A percentile compares a stretch with the other conserved stretches of the same genome.
Conservation (phyloP, 2,888 invertebrate genomes). For the Drosophila lutescens region DNA sequence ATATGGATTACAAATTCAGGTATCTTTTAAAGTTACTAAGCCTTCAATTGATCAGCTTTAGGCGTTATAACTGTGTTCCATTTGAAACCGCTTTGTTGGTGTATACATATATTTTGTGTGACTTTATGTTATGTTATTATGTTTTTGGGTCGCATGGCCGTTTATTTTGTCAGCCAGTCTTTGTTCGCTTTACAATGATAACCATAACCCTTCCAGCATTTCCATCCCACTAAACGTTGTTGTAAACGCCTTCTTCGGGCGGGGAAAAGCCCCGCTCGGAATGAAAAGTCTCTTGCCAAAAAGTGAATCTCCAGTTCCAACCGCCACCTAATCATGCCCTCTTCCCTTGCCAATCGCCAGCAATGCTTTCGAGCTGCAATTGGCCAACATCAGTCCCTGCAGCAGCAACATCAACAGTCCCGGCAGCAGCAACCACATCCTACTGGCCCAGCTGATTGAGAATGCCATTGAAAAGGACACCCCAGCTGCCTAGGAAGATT, state of each 20-base stretch:
- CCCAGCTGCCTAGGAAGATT: constrained; percentile 20
- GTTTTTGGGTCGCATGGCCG: constrained; percentile 7
- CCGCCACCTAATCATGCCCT: constrained; percentile 17
- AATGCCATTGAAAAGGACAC: constrained; percentile 37
- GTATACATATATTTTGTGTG: constrained; percentile 11
- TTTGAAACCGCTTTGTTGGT: constrained; percentile 22
- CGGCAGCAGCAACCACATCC: constrained; percentile 27
- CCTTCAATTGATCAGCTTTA: constrained; percentile 1
- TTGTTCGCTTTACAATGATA: not conserved
- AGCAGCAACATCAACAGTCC: constrained; percentile 41
- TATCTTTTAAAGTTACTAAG: not conserved
- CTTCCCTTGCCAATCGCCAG: constrained; percentile 26
- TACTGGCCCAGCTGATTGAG: constrained; percentile 64
- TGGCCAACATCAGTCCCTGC: constrained; percentile 45
- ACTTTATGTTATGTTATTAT: constrained; percentile 7
- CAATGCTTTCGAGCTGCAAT: constrained; percentile 65
- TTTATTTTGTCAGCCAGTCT: not conserved
- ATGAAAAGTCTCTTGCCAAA: constrained; percentile 6
- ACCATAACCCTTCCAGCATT: not conserved
- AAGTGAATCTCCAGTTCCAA: constrained; percentile 12
- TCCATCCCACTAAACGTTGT: constrained; percentile 6
- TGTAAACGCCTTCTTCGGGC: constrained; percentile 2
- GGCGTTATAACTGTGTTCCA: constrained; percentile 10
- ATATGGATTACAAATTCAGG: not conserved
- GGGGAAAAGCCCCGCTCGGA: not conserved